Conservation (phyloP, 2,113 vertebrate genomes). For the Crotalus viridis region DNA sequence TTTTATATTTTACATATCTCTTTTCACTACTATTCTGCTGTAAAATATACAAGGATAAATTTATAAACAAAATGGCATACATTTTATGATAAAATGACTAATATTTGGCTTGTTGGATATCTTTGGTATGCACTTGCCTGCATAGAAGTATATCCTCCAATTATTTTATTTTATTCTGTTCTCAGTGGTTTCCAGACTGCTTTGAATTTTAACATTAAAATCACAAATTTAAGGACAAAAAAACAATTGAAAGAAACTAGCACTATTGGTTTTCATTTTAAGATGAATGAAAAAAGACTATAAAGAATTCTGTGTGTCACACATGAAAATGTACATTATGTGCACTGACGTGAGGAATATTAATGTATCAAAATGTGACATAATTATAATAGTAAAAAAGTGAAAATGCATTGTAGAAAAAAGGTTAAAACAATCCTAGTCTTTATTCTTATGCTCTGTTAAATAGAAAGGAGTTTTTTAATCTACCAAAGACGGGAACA, state of each 20-base stretch:
- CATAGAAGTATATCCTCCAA: not conserved
- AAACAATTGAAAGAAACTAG: not conserved
- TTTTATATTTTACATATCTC: not conserved
- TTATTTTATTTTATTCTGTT: not conserved
- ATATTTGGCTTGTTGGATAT: slow-evolving; percentile 1
- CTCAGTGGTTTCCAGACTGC: not conserved
- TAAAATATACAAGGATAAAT: not conserved
- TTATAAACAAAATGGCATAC: not conserved
- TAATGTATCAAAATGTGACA: not conserved
- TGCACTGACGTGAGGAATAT: not conserved
- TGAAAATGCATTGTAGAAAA: not conserved
- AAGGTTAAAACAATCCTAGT: not conserved
- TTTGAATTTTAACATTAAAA: too few relatives aligned
- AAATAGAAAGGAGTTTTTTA: not conserved
- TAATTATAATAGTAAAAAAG: not conserved
- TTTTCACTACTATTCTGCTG: not conserved
- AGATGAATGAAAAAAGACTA: not conserved
- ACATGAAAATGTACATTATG: not conserved
- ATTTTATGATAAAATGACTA: slow-evolving; percentile 10
- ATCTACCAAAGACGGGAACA: not conserved
- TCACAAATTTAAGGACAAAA: not conserved
- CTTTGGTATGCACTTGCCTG: not conserved
- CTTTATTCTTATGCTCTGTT: not conserved
- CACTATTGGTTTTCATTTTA: not conserved
- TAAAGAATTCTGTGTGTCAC: not conserved